Conservation (phyloP, 2,797 vertebrate genomes). For the Orientallactaga sibirica region DNA sequence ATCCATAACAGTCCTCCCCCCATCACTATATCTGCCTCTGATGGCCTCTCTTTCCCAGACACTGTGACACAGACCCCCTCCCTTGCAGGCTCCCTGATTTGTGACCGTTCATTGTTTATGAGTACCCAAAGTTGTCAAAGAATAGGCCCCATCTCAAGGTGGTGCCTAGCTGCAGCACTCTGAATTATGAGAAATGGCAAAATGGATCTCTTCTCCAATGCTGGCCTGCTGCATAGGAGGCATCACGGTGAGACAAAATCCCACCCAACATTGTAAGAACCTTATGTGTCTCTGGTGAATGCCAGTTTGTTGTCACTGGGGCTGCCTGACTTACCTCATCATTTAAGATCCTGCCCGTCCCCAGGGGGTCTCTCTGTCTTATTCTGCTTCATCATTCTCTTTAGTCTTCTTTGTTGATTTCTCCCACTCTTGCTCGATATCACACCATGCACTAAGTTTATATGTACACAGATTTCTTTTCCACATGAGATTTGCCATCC, state of each 20-base stretch:
- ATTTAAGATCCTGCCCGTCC: too few relatives aligned
- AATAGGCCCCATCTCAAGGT: not conserved
- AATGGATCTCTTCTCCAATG: not conserved
- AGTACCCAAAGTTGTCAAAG: not conserved
- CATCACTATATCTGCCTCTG: not conserved
- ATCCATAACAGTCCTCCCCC: not conserved
- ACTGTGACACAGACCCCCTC: not conserved
- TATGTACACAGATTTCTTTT: not conserved
- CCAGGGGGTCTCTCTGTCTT: not conserved
- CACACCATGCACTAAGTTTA: rapidly evolving
- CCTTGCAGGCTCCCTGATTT: not conserved
- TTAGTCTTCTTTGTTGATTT: not conserved
- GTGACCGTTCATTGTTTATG: not conserved
- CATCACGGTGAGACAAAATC: too few relatives aligned
- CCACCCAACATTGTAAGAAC: too few relatives aligned
- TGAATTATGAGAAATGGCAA: not conserved
- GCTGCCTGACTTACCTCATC: not conserved
- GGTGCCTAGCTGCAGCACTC: not conserved
- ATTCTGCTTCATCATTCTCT: not conserved
- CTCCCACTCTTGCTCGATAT: not conserved
- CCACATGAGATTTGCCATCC: not conserved
- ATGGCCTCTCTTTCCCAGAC: not conserved
- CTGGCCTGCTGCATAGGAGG: not conserved
- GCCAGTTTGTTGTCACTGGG: not conserved
- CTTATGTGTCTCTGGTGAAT: too few relatives aligned